phyloP scores from a whole-genome alignment of 53 echinoderm and acorn worm species.

The Mesocentrotus franciscanus region DNA sequence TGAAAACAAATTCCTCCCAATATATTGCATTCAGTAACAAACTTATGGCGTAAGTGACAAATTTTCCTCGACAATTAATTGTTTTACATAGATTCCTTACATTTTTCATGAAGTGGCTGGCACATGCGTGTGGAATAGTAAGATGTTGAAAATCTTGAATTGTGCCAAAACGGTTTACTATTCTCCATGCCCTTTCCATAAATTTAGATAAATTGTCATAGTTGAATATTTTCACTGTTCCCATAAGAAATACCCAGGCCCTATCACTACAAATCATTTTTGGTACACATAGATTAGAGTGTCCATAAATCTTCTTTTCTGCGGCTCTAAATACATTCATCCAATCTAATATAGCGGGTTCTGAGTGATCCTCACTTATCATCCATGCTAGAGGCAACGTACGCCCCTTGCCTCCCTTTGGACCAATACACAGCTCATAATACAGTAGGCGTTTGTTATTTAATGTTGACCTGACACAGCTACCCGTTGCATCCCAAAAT shows the following conservation, averaged over 20 bases:
- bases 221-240: slow-evolving; percentile 3
- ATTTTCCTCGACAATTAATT: not conserved
- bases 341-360: slow-evolving; percentile 29
- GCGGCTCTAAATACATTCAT: slow-evolving; percentile 17
- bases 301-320: slow-evolving; percentile 35
- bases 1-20: slow-evolving; percentile 28
- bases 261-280: slow-evolving; percentile 54
- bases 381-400: slow-evolving; percentile 11
- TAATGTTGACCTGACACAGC: not conserved
- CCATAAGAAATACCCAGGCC: slow-evolving; percentile 15
- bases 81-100: slow-evolving; percentile 5
- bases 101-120: slow-evolving; percentile 19
- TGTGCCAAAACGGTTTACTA: not conserved
- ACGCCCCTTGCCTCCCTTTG: not conserved
- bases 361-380: slow-evolving; percentile 11
- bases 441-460: slow-evolving; percentile 13
- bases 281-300: slow-evolving; percentile 16
- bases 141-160: not conserved
- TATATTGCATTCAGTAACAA: not conserved
- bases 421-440: slow-evolving; percentile 30
- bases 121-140: slow-evolving; percentile 20
- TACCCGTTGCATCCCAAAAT: slow-evolving; percentile 44
- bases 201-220: not conserved
- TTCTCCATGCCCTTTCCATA: slow-evolving; percentile 29
- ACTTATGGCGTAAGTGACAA: not conserved